Evolutionary conservation across 2,113 vertebrate genomes (phyloP), one percentile per base, ranked within the genome.

Genomic region (Eurypyga helias): DNA sequence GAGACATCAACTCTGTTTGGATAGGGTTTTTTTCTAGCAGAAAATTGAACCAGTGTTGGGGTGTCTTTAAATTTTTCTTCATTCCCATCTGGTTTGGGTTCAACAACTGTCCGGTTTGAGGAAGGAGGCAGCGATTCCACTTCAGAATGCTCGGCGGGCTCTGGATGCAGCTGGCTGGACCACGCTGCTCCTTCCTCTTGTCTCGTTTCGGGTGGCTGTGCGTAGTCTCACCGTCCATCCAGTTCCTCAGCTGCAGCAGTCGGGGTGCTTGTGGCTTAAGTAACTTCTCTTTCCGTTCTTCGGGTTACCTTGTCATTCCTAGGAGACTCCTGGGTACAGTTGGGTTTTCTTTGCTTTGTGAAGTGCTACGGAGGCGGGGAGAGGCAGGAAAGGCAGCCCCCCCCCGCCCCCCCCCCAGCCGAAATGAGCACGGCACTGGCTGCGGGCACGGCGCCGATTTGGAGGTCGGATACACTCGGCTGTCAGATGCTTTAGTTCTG

Each of bases 1-100:
- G 97, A 96, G 95, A 79, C 93, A 78, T 83, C 88, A 93, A 20
- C 79, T 96, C 92, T 96, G 64, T 92, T 85, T 86, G 90, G 85
- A 82, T 70, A 66, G 71, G 69, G 60, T 62, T 92, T 83, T 83
- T 18, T 80, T 64, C 69, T 55, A 81, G 80, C 64, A 57, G 3
- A 5, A 91, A 87, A 81, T 70, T 29, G 61, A 72, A 60, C 43
- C 16, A 2, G 55, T 80, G 38, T 13, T 49, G 12, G 5, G 21
- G 4, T 58, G 25, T 36, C 25, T 29, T 70, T 69, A 18, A 16
- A 10, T 79, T 81, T 80, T 66, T 69, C 67, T 45, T 65, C 54
- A 23, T 67, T 23, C 90, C 19, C 57, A 8, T 76, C 60, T 80
- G 61, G 46, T 91, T 73, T 69, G 72, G 49, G n/a, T 83, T 92